These are phyloP conservation scores for Drosophila repleta DNA, from an alignment of 1,140 invertebrate genomes.

Conservation along the genomic window DNA sequence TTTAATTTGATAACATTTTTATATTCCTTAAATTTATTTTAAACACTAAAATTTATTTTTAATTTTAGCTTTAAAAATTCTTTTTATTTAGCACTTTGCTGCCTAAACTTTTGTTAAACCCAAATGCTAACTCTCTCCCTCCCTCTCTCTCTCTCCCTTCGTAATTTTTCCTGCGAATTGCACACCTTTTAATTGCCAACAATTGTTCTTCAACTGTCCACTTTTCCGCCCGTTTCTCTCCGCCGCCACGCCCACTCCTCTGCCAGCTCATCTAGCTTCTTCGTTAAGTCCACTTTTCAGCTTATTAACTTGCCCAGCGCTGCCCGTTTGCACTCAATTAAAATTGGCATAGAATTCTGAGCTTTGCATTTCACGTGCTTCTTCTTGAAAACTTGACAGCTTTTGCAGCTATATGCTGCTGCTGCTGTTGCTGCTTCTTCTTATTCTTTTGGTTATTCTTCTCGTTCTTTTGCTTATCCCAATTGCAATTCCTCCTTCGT, in stretches of 20 bases:
- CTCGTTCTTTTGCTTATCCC: slow-evolving; percentile 13
- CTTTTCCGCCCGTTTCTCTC: slow-evolving; percentile 1
- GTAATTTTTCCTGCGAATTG: not conserved
- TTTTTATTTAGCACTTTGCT: too few species aligned
- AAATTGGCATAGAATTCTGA: slow-evolving; percentile 63
- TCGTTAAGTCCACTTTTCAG: slow-evolving; percentile 57
- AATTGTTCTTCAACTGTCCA: slow-evolving; percentile 49
- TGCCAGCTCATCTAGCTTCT: slow-evolving; percentile 13
- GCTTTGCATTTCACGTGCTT: slow-evolving; percentile 53
- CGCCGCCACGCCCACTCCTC: not conserved
- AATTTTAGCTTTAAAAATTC: too few species aligned
- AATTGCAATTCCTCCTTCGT: slow-evolving; percentile 37
- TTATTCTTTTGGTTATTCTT: slow-evolving; percentile 10
- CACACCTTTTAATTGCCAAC: slow-evolving; percentile 53
- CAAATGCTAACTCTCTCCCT: too few species aligned
- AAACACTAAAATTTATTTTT: too few species aligned
- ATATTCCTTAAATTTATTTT: too few species aligned
- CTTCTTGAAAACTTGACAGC: slow-evolving; percentile 34
- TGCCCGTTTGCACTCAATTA: slow-evolving; percentile 66
- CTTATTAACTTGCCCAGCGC: slow-evolving; percentile 53
- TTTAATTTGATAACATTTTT: too few species aligned
- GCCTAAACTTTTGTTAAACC: too few species aligned
- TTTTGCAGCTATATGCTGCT: slow-evolving; percentile 6
- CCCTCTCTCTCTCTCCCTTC: too few species aligned
- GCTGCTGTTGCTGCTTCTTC: not conserved